Percentiles rank a stretch among this genome's conserved stretches.
These are phyloP conservation scores for Neolamprologus hecqui DNA, from an alignment of 2,113 vertebrate species.

Conservation along the genomic window DNA sequence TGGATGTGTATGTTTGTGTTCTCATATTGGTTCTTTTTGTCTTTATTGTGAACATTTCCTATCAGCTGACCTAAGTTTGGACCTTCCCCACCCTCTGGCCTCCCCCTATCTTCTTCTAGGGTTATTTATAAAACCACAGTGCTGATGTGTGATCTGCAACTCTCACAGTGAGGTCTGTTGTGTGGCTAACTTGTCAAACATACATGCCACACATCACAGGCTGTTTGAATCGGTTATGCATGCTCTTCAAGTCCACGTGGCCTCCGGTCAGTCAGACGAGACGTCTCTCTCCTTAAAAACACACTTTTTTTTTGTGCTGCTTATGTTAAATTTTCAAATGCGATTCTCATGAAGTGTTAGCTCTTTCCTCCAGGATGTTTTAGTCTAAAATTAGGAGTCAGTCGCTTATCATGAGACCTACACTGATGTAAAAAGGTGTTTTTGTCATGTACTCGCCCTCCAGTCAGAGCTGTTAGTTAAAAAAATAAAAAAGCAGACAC, in stretches of 20 bases:
- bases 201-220: neutral
- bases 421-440: neutral
- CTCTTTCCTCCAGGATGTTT: neutral
- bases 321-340: neutral
- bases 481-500: neutral
- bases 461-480: neutral
- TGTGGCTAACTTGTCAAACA: neutral
- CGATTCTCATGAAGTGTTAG: neutral
- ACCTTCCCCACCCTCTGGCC: neutral
- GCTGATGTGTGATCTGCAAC: neutral
- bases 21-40: neutral
- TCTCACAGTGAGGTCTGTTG: neutral
- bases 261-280: neutral
- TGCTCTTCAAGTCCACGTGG: neutral
- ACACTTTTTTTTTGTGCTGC: neutral
- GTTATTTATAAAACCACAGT: neutral
- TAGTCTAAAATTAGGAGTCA: constrained; percentile 12
- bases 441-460: neutral
- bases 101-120: neutral
- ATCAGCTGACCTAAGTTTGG: neutral
- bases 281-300: neutral
- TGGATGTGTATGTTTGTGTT: neutral
- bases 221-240: neutral
- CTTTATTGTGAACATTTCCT: neutral
- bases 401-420: neutral